Evolutionary conservation across 2,113 vertebrate species (phyloP).

Genomic region (Martes martes): DNA sequence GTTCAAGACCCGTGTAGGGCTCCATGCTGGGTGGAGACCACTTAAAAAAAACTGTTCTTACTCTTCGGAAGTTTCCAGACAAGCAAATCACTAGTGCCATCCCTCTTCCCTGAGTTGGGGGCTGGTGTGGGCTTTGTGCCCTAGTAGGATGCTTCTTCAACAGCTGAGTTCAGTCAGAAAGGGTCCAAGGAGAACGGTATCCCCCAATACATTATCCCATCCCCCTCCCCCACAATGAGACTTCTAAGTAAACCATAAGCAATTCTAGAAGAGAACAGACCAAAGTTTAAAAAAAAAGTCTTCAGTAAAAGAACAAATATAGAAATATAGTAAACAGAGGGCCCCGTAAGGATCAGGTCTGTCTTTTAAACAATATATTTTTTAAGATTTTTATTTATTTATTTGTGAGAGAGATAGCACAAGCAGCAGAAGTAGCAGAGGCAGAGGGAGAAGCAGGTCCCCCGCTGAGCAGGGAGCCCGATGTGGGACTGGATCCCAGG

Average conservation of each 20-base stretch:
- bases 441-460: too few relatives aligned
- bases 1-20: not conserved
- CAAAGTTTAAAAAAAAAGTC: not conserved
- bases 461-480: too few relatives aligned
- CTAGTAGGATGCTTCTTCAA: not conserved
- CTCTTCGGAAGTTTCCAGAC: not conserved
- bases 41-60: not conserved
- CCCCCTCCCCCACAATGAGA: not conserved
- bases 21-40: not conserved
- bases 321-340: not conserved
- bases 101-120: not conserved
- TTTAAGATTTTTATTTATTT: too few relatives aligned
- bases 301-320: not conserved
- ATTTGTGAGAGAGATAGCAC: too few relatives aligned
- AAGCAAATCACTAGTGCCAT: not conserved
- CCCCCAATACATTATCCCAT: not conserved
- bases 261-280: not conserved
- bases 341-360: not conserved
- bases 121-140: rapidly evolving
- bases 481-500: too few relatives aligned
- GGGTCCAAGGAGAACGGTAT: not conserved
- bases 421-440: too few relatives aligned
- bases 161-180: not conserved
- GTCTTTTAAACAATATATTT: too few relatives aligned
- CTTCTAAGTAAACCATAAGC: not conserved